Evolutionary conservation across 1,140 invertebrate species (phyloP).

Genomic region (Uloborus diversus): DNA sequence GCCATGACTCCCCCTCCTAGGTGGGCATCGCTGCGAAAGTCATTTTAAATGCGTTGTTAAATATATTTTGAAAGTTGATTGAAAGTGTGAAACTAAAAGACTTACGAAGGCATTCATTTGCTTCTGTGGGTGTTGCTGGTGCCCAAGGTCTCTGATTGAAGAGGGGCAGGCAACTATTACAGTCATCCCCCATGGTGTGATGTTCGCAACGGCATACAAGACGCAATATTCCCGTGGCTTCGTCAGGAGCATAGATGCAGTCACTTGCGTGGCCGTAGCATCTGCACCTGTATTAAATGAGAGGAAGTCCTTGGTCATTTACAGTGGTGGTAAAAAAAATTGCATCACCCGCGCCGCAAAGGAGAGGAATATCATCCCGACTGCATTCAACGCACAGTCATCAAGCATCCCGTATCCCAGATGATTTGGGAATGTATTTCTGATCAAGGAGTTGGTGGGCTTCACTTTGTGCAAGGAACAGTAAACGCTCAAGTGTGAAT

Average conservation of each 20-base stretch:
- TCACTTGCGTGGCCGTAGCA: constrained; percentile 96
- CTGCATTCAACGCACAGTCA: too few species aligned
- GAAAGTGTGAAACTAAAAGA: constrained; percentile 43
- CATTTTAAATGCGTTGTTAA: not conserved
- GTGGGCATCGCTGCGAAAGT: too few species aligned
- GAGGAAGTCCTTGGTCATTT: too few species aligned
- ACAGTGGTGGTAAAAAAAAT: too few species aligned
- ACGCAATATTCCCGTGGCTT: constrained; percentile 54
- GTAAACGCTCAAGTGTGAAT: too few species aligned
- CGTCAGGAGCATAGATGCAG: constrained; percentile 73
- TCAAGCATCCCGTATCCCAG: too few species aligned
- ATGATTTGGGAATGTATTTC: too few species aligned
- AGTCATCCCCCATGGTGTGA: constrained; percentile 90
- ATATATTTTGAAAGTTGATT: not conserved
- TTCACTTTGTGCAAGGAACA: too few species aligned
- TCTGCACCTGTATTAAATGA: constrained; percentile 75
- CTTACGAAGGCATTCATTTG: constrained; percentile 93
- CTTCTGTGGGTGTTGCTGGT: constrained; percentile 82
- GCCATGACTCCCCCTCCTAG: too few species aligned
- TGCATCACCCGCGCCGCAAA: too few species aligned
- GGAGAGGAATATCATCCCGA: too few species aligned
- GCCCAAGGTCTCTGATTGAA: constrained; percentile 96
- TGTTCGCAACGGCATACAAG: constrained; percentile 87
- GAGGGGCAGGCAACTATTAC: constrained; percentile 89
- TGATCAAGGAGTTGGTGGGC: too few species aligned